These are phyloP conservation scores for Hystrix cristata DNA, from an alignment of 2,113 vertebrate species.

Conservation along the genomic window DNA sequence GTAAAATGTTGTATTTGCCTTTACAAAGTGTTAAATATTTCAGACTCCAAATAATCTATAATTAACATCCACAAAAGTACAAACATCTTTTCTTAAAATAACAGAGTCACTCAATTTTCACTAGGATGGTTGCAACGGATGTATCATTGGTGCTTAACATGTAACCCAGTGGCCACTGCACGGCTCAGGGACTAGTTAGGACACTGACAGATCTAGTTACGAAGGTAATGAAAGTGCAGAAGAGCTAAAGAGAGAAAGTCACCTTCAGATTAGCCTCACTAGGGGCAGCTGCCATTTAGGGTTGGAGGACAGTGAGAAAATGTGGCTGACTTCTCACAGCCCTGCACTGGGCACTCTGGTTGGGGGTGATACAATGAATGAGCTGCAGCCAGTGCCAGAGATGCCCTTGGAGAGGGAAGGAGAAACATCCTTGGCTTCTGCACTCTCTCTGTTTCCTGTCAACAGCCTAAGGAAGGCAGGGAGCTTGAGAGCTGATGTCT, in stretches of 20 bases:
- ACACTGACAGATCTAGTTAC: not conserved
- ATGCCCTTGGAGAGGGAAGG: not conserved
- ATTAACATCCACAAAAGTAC: not conserved
- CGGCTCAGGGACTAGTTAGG: not conserved
- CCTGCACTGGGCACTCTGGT: not conserved
- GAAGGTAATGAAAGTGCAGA: rapidly evolving
- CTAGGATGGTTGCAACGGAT: rapidly evolving
- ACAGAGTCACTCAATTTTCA: not conserved
- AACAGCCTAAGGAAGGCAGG: too few species aligned
- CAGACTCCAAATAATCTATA: not conserved
- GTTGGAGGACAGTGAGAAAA: rapidly evolving
- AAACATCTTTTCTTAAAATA: not conserved
- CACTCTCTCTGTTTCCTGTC: too few species aligned
- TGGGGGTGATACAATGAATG: rapidly evolving
- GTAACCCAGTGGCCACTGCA: rapidly evolving
- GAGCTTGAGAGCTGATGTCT: not conserved
- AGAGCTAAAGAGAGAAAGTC: too few species aligned
- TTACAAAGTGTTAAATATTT: not conserved
- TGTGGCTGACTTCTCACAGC: rapidly evolving
- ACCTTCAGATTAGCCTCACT: rapidly evolving
- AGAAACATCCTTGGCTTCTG: not conserved
- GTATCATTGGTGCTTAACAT: rapidly evolving
- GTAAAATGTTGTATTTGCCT: not conserved
- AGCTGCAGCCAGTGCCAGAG: rapidly evolving
- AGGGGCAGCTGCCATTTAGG: not conserved